phyloP scores from a whole-genome alignment of 1,140 invertebrate genomes.

The Anastrepha ludens region DNA sequence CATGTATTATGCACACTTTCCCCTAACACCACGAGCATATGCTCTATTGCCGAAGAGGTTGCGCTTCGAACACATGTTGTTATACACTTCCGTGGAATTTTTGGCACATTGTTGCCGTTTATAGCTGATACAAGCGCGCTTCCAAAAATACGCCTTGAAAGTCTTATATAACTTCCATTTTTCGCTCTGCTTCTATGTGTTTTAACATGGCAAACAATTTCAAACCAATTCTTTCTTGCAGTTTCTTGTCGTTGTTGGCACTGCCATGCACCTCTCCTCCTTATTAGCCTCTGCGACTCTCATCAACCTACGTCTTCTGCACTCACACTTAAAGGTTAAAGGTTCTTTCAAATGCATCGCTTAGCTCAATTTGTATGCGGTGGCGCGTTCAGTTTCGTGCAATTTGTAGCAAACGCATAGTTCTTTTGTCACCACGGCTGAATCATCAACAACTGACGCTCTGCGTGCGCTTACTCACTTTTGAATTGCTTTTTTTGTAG shows the following conservation, averaged over 20 bases:
- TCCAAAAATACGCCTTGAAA: no score
- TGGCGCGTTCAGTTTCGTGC: not conserved
- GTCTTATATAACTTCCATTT: no score
- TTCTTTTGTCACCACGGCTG: not conserved
- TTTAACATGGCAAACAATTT: not conserved
- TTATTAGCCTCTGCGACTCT: not conserved
- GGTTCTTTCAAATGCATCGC: not conserved
- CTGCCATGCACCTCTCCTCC: no score
- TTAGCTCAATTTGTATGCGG: not conserved
- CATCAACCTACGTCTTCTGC: not conserved
- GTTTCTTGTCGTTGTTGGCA: not conserved
- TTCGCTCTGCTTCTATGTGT: not conserved
- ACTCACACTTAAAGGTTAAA: not conserved
- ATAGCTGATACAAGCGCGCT: no score
- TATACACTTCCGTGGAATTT: not conserved
- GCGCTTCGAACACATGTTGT: not conserved
- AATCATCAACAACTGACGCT: not conserved
- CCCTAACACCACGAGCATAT: not conserved
- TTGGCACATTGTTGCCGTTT: not conserved
- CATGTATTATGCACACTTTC: constrained; percentile 35
- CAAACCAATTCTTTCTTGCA: not conserved
- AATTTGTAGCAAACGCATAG: not conserved
- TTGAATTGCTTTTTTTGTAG: not conserved
- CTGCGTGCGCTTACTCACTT: no score
- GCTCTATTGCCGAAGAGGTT: not conserved